These are phyloP conservation scores for Iguana delicatissima DNA, from an alignment of 2,797 vertebrate genomes.

Conservation along the genomic window DNA sequence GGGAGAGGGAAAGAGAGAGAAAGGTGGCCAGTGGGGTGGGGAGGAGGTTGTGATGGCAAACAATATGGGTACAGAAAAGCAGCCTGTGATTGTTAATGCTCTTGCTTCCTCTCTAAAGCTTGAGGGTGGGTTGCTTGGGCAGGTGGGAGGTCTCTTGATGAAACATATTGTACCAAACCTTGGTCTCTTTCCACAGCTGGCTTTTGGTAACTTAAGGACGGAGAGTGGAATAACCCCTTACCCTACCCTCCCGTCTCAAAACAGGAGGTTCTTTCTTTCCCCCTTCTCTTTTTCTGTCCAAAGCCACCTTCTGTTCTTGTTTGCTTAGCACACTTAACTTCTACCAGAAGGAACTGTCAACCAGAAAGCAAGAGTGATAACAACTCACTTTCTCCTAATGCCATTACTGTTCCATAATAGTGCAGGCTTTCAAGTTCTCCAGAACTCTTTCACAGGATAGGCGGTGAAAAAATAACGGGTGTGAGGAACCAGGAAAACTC, in stretches of 20 bases:
- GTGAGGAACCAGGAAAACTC: too few species aligned
- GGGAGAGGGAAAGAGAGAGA: not conserved
- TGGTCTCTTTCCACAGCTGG: slow-evolving; percentile 10
- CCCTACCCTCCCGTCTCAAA: not conserved
- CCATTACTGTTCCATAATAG: too few species aligned
- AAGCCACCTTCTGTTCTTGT: not conserved
- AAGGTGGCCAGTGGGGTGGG: not conserved
- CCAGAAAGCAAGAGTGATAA: not conserved
- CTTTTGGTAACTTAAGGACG: not conserved
- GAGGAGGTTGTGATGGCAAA: not conserved
- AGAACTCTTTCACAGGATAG: too few species aligned
- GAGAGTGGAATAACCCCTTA: not conserved
- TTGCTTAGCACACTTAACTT: not conserved
- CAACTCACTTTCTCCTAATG: too few species aligned
- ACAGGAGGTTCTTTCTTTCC: not conserved
- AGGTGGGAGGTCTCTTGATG: slow-evolving; percentile 64
- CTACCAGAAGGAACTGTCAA: not conserved
- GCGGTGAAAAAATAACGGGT: too few species aligned
- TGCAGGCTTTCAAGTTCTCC: too few species aligned
- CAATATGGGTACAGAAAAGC: slow-evolving; percentile 19
- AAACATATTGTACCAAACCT: slow-evolving; percentile 68
- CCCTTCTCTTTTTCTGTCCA: not conserved
- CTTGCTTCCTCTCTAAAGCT: slow-evolving; percentile 30
- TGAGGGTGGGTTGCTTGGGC: not conserved
- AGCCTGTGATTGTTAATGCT: slow-evolving; percentile 41